A percentile compares a stretch with the other conserved stretches of the same genome.
phyloP scores from a whole-genome alignment of 2,797 vertebrate species.

The Simalia tracyae region DNA sequence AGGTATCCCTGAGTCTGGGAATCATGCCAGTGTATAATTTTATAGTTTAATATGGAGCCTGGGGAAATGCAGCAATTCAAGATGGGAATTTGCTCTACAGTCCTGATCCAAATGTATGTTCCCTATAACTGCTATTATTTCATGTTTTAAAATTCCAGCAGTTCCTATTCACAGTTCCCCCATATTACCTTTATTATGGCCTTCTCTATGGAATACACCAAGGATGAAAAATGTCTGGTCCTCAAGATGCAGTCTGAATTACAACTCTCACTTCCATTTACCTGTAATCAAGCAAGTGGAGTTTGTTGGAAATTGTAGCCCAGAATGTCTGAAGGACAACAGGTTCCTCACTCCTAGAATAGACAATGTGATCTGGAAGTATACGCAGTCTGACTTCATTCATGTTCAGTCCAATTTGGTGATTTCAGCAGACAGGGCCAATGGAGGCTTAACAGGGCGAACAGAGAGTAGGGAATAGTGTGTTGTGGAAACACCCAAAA shows the following conservation, averaged over 20 bases:
- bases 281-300: neutral
- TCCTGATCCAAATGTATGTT: neutral
- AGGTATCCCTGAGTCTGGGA: neutral
- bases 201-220: neutral
- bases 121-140: neutral
- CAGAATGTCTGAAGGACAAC: neutral
- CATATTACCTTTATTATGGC: neutral
- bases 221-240: neutral
- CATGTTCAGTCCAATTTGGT: neutral
- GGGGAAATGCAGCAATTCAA: neutral
- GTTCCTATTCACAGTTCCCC: neutral
- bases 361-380: neutral
- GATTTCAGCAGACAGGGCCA: neutral
- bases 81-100: neutral
- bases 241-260: neutral
- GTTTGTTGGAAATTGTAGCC: neutral
- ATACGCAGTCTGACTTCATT: neutral
- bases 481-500: neutral
- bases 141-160: neutral
- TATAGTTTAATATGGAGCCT: neutral
- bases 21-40: neutral
- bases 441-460: neutral
- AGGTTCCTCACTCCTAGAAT: neutral
- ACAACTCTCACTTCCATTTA: neutral
- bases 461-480: too few species aligned